These are phyloP conservation scores for Microctenopoma stevenorrisi DNA, from an alignment of 2,797 vertebrate genomes.

Conservation along the genomic window DNA sequence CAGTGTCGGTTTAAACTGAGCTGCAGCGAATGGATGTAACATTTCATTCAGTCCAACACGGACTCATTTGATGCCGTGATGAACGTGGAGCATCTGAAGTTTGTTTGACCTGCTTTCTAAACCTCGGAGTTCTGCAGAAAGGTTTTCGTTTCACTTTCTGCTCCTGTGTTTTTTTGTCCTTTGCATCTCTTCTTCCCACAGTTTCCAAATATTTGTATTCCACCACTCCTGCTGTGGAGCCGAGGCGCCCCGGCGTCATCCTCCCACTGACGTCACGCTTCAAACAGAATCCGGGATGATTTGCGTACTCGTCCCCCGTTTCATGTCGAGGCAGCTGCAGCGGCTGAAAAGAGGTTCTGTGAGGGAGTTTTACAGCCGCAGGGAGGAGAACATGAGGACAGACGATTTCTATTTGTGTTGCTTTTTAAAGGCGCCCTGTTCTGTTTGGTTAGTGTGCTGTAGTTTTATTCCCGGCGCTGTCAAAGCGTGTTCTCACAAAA, in stretches of 20 bases:
- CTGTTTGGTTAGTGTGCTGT: background rate
- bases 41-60: too few species aligned
- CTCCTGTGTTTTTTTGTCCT: background rate
- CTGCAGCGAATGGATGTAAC: too few species aligned
- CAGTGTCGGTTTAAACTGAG: too few species aligned
- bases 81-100: too few species aligned
- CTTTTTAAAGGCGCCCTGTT: background rate
- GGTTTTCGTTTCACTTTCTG: background rate
- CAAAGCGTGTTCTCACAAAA: background rate
- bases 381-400: constrained; percentile 7
- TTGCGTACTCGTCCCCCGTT: background rate
- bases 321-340: constrained; percentile 30
- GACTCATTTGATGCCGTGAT: too few species aligned
- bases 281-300: constrained; percentile 50
- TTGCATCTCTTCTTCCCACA: background rate
- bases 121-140: too few species aligned
- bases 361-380: constrained; percentile 16
- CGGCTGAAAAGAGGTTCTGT: constrained; percentile 7
- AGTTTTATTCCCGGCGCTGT: background rate
- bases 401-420: background rate
- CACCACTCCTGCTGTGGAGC: constrained; percentile 2
- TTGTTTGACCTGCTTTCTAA: too few species aligned
- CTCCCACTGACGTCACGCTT: constrained; percentile 54
- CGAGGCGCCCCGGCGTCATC: constrained; percentile 12
- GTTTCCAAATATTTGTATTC: background rate